Percentiles rank a stretch among this genome's conserved stretches.
phyloP scores from a whole-genome alignment of 2,113 vertebrate genomes.

The Heptranchias perlo region DNA sequence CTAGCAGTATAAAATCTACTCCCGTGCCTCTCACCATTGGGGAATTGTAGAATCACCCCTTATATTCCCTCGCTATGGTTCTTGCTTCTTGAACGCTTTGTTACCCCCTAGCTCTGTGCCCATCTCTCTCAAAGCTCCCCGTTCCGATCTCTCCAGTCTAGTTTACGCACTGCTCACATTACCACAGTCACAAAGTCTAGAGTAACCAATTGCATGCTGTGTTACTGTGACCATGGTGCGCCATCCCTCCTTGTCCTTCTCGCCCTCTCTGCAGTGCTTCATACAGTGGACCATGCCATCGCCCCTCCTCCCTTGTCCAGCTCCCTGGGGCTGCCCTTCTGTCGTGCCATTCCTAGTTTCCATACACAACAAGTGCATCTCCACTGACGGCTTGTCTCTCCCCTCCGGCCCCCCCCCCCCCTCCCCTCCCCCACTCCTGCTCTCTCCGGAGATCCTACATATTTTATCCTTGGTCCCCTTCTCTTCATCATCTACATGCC shows the following conservation, averaged over 20 bases:
- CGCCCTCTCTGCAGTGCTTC: neutral
- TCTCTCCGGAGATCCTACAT: neutral
- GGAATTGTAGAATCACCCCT: neutral
- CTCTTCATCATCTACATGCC: neutral
- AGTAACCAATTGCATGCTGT: neutral
- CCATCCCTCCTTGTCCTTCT: neutral
- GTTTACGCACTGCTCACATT: no score
- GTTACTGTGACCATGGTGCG: neutral
- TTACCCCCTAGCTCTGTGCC: neutral
- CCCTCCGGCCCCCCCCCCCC: neutral
- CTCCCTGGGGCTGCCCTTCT: neutral
- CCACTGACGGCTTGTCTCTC: neutral
- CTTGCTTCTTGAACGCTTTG: neutral
- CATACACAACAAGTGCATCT: neutral
- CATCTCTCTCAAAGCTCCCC: neutral
- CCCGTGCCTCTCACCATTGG: neutral
- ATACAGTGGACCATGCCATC: neutral
- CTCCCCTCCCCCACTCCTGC: neutral
- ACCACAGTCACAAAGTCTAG: neutral
- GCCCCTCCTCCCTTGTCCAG: neutral
- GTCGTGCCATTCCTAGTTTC: neutral
- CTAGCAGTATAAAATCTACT: neutral
- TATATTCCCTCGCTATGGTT: neutral
- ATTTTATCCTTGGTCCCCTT: neutral
- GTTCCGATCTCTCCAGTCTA: neutral